Base-by-base conservation (phyloP, 2,113 vertebrate species). In the Mesembrinibis cayennensis region DNA sequence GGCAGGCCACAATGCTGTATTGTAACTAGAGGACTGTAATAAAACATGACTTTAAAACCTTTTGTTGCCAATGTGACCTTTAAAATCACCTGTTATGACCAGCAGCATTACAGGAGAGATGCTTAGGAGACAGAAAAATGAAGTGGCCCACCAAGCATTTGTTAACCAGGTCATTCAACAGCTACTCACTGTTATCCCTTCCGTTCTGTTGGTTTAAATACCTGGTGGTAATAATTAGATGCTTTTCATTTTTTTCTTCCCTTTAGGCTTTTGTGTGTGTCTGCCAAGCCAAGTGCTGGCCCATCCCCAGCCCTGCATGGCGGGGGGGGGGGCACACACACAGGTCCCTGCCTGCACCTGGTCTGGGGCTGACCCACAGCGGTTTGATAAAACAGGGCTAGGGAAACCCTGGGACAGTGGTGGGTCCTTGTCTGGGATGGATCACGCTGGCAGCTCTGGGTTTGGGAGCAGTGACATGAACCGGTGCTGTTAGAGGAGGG, bases 361-460 rank as follows among this genome's bases (percentile, higher is more conserved):
- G 29, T 6, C 13, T 21, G 67, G 67, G 25, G 13, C 47, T 27
- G 47, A 15, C n/a, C n/a, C 67, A 4, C 45, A 19, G 47, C 2
- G 4, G n/a, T 16, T 36, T 52, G 67, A 4, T 29, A 10, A 18
- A 22, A 11, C 13, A 2, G n/a, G 27, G 19, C 12, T 5, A 29
- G n/a, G 49, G 36, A 22, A 30, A 22, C 13, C n/a, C 49, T 16
- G 69, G 47, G 49, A 7, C 6, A 3, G 30, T 1, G n/a, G 47
- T 16, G 49, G 5, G n/a, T 20, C 47, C 13, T 19, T 10, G 3
- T 5, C 67, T 21, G n/a, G 67, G 67, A 8, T 0, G 1, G n/a
- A 25, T 8, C n/a, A 4, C 0, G 34, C 47, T 8, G 67, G n/a
- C 47, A 21, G 67, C 67, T 52, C 47, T 2, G 26, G 18, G 26